Base-by-base conservation (phyloP, 2,113 vertebrate species). In the Amblyopsis rosae region DNA sequence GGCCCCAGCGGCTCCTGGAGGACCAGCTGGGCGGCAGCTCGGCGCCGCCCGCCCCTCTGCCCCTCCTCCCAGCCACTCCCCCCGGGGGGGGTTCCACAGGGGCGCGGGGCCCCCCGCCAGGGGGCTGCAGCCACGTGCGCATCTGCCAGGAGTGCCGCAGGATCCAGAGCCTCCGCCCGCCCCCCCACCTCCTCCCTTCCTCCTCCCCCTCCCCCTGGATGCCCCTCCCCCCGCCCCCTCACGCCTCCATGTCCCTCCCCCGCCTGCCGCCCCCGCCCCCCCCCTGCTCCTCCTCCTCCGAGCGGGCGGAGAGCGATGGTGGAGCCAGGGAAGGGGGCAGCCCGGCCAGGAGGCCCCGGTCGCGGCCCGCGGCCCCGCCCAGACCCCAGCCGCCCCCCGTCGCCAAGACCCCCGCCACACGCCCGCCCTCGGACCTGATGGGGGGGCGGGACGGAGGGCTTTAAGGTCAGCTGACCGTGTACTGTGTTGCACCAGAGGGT, bases 61-160 rank as follows among this genome's bases (percentile, higher is more conserved):
- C 69, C 41, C 41, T 56, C 0, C 67, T 26, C 1, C 72, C 73
- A 6, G 75, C 64, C 0, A 63, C 33, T 0, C 59, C 80, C 56
- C 0, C 65, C 19, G 0, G 59, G 78, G 32, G 64, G 1, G 85
- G 87, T 0, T 32, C 85, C 16, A 78, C 84, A 0, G 70, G 82
- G n/a, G 33, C 66, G 1, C 85, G 62, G 62, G 66, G 83, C 65
- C 88, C 84, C 60, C 73, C 87, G 17, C 87, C 86, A 59, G 75
- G 78, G 60, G 75, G 78, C 76, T 92, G 91, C 79, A 87, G 89
- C 62, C 89, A 92, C 41, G 87, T 92, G 15, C 87, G 92, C 1
- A 91, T 92, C 77, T 92, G 92, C 73, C 95, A 95, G 80, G 95
- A 96, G 91, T 95, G 95, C 80, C 86, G 95, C 63, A 90, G 95